Evolutionary conservation across 2,113 vertebrate genomes (phyloP).

Genomic region (Carollia perspicillata): DNA sequence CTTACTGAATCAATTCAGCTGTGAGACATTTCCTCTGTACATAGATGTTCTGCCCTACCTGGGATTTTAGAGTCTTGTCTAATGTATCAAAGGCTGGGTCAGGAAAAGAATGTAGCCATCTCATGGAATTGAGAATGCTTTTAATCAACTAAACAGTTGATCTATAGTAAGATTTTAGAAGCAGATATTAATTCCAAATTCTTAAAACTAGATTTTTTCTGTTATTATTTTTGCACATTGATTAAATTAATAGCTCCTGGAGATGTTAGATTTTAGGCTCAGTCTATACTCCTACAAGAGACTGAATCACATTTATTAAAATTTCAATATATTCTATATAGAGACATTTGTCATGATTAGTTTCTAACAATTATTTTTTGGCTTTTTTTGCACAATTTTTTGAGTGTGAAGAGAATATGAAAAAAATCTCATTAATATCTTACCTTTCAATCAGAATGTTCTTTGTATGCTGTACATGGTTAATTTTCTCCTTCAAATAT

Average conservation of each 20-base stretch:
- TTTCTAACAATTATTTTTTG: conserved; percentile 18
- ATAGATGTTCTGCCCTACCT: not conserved
- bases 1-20: not conserved
- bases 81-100: not conserved
- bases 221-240: not conserved
- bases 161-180: not conserved
- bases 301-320: conserved; percentile 58
- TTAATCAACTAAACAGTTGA: not conserved
- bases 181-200: not conserved
- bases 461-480: not conserved
- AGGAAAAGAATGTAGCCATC: not conserved
- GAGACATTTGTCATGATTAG: not conserved
- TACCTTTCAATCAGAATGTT: conserved; percentile 59
- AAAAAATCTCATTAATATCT: conserved; percentile 35
- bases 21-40: not conserved
- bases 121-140: not conserved
- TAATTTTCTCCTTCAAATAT: conserved; percentile 55
- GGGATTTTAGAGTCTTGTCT: not conserved
- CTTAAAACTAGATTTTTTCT: not conserved
- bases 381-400: not conserved
- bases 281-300: not conserved
- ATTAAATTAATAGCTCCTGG: conserved; percentile 29
- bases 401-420: conserved; percentile 31
- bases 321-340: conserved; percentile 36
- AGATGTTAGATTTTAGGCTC: conserved; percentile 8